A percentile compares a stretch with the other conserved stretches of the same genome.
These are phyloP conservation scores for Myxocyprinus asiaticus DNA, from an alignment of 2,113 vertebrate species.

Conservation along the genomic window DNA sequence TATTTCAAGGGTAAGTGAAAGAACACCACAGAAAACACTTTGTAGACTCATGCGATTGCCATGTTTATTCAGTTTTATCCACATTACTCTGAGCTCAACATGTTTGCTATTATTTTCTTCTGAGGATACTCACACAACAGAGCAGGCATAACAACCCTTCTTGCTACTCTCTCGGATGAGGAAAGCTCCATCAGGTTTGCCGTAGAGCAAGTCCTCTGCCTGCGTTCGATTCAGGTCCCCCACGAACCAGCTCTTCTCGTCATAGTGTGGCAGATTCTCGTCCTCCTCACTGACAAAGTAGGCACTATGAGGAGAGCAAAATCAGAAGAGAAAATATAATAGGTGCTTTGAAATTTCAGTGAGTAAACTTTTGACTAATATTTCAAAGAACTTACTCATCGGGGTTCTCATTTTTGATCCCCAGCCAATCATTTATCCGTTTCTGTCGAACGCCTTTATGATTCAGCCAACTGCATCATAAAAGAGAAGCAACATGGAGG, in stretches of 20 bases:
- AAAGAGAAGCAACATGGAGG: neutral
- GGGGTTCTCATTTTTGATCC: constrained; percentile 88
- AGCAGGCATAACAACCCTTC: constrained; percentile 97
- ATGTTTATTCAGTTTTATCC: too few species aligned
- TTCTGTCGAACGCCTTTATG: constrained; percentile 97
- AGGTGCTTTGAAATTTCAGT: neutral
- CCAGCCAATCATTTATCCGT: constrained; percentile 94
- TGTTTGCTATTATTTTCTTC: too few species aligned
- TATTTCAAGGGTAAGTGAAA: too few species aligned
- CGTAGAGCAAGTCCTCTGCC: constrained; percentile 90
- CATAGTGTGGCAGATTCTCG: constrained; percentile 89
- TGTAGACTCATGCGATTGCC: too few species aligned
- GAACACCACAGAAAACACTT: too few species aligned
- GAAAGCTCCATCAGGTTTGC: constrained; percentile 91
- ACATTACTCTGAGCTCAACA: too few species aligned
- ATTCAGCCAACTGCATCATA: constrained; percentile 87
- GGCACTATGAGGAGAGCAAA: constrained; percentile 66
- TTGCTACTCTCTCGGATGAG: constrained; percentile 97
- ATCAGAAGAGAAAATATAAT: neutral
- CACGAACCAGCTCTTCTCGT: constrained; percentile 97
- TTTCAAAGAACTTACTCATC: constrained; percentile 84
- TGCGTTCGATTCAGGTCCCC: constrained; percentile 89
- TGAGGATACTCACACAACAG: constrained; percentile 88
- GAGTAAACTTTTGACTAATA: neutral
- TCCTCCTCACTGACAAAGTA: constrained; percentile 92